These are phyloP conservation scores for Carassius gibelio DNA, from an alignment of 2,113 vertebrate species.

Conservation along the genomic window DNA sequence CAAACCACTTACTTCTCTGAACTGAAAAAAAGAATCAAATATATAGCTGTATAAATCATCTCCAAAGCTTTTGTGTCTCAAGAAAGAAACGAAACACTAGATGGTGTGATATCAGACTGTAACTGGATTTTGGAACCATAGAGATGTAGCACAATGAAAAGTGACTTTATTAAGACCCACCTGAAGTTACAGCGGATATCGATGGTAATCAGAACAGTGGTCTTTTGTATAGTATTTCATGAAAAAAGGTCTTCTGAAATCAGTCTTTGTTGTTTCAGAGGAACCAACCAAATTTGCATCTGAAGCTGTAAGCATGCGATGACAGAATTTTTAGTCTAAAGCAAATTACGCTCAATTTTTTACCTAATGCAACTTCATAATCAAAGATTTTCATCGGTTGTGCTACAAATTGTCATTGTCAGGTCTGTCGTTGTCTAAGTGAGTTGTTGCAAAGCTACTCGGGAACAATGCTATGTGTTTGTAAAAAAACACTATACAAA, in stretches of 20 bases:
- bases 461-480: background rate
- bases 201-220: background rate
- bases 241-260: background rate
- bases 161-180: background rate
- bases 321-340: no score
- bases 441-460: background rate
- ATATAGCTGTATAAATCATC: slow-evolving; percentile 18
- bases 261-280: background rate
- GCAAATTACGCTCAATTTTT: no score
- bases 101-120: background rate
- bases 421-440: no score
- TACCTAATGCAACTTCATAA: no score
- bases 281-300: background rate
- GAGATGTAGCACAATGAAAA: background rate
- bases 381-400: no score
- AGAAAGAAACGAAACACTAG: slow-evolving; percentile 1
- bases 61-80: slow-evolving; percentile 2
- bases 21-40: background rate
- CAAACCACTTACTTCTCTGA: background rate
- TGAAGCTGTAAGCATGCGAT: background rate
- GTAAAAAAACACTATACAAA: background rate
- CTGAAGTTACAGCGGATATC: background rate
- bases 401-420: no score
- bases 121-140: background rate
- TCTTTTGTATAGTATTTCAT: background rate